Conservation (phyloP, 2,113 vertebrate species). For the Rhagologus leucostigma region DNA sequence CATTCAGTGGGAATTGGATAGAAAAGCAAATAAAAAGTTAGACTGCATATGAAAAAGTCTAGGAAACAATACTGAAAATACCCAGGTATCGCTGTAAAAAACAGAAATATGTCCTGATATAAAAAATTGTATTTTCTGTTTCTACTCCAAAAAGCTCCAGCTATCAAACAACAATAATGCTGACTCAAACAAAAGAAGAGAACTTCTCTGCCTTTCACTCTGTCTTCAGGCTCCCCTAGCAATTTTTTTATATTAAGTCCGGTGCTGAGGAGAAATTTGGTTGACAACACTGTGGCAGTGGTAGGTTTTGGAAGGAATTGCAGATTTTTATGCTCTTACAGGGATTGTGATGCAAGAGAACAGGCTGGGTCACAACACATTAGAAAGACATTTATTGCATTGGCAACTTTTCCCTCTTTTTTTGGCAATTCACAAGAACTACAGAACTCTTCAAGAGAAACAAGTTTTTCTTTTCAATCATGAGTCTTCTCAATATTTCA, state of each 20-base stretch:
- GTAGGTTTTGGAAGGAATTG: neutral
- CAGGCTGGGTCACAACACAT: neutral
- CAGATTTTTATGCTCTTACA: neutral
- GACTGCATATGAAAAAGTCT: neutral
- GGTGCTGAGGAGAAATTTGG: neutral
- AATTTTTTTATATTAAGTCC: neutral
- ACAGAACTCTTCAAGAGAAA: neutral
- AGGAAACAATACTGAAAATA: neutral
- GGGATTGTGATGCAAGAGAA: slow-evolving; percentile 23
- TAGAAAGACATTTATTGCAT: slow-evolving; percentile 22
- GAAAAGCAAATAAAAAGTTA: neutral
- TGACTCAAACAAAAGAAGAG: neutral
- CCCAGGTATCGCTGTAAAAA: rapidly evolving
- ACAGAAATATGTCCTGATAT: neutral
- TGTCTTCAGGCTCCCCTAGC: neutral
- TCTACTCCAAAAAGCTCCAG: neutral
- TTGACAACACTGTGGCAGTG: neutral
- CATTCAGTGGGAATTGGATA: neutral
- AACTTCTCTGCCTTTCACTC: neutral
- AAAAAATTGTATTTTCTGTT: neutral
- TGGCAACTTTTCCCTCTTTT: slow-evolving; percentile 12
- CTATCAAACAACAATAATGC: neutral
- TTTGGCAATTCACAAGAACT: neutral
- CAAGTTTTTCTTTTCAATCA: neutral
- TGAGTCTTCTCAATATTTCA: neutral